Evolutionary conservation across 2,113 vertebrate genomes (phyloP).

Genomic region (Paramormyrops kingsleyae): DNA sequence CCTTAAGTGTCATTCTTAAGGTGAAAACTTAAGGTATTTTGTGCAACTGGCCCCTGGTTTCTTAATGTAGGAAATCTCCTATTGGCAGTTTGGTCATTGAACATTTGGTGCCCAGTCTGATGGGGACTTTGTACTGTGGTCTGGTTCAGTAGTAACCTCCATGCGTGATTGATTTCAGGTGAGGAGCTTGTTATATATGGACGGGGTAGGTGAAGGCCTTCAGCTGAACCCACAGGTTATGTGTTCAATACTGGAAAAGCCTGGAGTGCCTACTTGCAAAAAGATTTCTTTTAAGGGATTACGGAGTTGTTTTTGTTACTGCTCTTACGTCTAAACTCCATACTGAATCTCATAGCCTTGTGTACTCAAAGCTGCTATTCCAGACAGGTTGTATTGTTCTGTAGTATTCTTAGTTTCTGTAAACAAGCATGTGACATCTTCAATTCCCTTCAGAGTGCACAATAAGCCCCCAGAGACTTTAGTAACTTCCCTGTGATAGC

Average conservation of each 20-base stretch:
- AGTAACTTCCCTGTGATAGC: neutral
- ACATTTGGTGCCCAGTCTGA: neutral
- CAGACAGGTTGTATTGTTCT: neutral
- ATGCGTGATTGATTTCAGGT: neutral
- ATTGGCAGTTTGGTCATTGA: neutral
- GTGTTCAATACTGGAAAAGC: neutral
- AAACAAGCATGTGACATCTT: neutral
- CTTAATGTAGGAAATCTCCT: conserved; percentile 1
- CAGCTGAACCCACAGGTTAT: neutral
- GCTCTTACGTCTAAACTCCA: neutral
- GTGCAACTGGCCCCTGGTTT: neutral
- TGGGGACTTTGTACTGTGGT: neutral
- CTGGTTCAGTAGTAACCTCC: neutral
- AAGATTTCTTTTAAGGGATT: neutral
- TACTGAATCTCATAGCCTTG: neutral
- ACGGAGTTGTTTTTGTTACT: neutral
- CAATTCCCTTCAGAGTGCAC: neutral
- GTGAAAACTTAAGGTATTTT: no score
- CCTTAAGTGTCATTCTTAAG: no score
- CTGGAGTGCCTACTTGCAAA: neutral
- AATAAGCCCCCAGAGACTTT: conserved; percentile 1
- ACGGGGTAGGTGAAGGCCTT: neutral
- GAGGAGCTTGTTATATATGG: neutral
- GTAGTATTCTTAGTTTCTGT: neutral
- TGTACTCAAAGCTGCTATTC: neutral